phyloP scores from a whole-genome alignment of 2,888 invertebrate genomes.

The Metopia argyrocephala region DNA sequence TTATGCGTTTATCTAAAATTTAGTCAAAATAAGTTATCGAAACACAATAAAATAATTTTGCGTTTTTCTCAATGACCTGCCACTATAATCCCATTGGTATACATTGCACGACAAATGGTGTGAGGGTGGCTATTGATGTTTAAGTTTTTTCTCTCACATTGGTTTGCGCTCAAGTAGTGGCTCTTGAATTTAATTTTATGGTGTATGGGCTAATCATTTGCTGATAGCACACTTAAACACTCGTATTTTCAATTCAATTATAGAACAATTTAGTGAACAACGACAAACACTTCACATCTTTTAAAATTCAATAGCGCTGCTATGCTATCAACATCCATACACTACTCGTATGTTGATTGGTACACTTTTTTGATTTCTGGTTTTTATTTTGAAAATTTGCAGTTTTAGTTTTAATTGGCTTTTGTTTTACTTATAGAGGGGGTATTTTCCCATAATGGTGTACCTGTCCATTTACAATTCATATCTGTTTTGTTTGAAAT shows the following conservation, averaged over 20 bases:
- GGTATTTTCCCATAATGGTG: too few relatives aligned
- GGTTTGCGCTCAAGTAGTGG: conserved; percentile 24
- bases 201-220: conserved; percentile 32
- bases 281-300: not conserved
- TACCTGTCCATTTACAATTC: too few relatives aligned
- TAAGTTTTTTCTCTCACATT: not conserved
- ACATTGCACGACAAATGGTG: too few relatives aligned
- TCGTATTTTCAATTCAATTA: conserved; percentile 41
- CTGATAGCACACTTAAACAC: conserved; percentile 9
- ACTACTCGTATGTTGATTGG: not conserved
- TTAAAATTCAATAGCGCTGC: not conserved
- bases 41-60: too few relatives aligned
- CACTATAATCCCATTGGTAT: too few relatives aligned
- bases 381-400: not conserved
- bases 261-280: not conserved
- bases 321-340: too few relatives aligned
- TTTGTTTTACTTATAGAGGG: too few relatives aligned
- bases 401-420: not conserved
- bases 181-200: conserved; percentile 43
- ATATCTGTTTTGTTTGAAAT: too few relatives aligned
- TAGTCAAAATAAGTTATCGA: too few relatives aligned
- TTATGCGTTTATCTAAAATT: too few relatives aligned
- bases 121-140: too few relatives aligned
- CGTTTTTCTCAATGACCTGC: too few relatives aligned
- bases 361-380: not conserved